Conservation (phyloP, 2,888 invertebrate genomes). For the Brachyopa scutellaris region DNA sequence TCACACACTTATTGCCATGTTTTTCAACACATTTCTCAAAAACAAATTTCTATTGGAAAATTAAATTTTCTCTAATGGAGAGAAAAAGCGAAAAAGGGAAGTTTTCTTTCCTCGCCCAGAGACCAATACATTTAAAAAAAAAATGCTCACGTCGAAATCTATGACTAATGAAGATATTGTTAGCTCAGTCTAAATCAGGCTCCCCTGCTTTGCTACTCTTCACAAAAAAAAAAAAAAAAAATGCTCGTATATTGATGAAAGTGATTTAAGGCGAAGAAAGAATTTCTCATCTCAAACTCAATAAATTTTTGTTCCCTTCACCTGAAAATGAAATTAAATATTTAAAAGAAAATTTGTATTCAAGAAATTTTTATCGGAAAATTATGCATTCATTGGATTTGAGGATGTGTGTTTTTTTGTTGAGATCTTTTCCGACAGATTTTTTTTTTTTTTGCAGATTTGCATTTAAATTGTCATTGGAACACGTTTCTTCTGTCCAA, state of each 20-base stretch:
- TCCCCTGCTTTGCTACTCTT: no score
- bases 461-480: constrained; percentile 67
- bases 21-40: constrained; percentile 19
- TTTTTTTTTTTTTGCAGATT: constrained; percentile 64
- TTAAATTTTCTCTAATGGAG: constrained; percentile 39
- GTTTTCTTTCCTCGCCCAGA: not conserved
- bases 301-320: constrained; percentile 9
- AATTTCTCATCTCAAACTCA: constrained; percentile 15
- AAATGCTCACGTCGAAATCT: not conserved
- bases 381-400: constrained; percentile 65
- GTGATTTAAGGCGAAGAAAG: constrained; percentile 29
- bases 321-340: constrained; percentile 64
- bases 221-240: not conserved
- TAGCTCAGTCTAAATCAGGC: not conserved
- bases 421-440: constrained; percentile 21
- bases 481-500: constrained; percentile 49
- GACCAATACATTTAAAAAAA: not conserved
- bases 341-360: constrained; percentile 68
- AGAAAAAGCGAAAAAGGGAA: not conserved
- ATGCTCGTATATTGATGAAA: constrained; percentile 36
- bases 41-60: constrained; percentile 29
- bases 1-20: constrained; percentile 24
- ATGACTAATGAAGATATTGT: constrained; percentile 46
- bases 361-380: constrained; percentile 66
- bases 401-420: constrained; percentile 5